Evolutionary conservation across 2,797 vertebrate species (phyloP), one percentile per base, ranked within the genome.

Genomic region (Myotis planiceps): DNA sequence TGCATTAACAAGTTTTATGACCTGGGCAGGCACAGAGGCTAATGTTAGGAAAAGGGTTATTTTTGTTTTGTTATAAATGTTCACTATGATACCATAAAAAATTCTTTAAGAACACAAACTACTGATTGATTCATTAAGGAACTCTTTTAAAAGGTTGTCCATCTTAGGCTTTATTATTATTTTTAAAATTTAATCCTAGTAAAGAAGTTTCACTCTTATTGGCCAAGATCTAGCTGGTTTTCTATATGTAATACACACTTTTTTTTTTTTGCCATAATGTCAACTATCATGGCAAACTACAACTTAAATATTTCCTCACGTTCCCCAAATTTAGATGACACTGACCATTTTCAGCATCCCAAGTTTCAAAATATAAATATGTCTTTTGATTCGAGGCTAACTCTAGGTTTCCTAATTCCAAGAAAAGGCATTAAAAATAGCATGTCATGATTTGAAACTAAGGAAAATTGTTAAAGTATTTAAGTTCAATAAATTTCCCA

Each of bases 1-100:
- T 95, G 90, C 98, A 98, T 98, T 98, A 98, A 98, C 98, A 98
- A 98, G 98, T 98, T 98, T 98, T 98, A 98, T 94, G 93, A 98
- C 98, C 98, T 98, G 97, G 6, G 9, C 86, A 96, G 95, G 92
- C 90, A 96, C 88, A 98, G 92, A 97, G 96, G 90, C 96, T 97
- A 98, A 98, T 89, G 96, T 96, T 98, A 98, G 98, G 98, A 99
- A 98, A 98, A 96, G 85, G 96, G 96, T 98, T 98, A 98, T 98
- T 98, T 97, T 98, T 98, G 97, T 96, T 94, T 95, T 98, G 93
- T 97, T 98, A 74, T 97, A 98, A 98, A 97, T 92, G 94, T 94
- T 96, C 97, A 97, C 92, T 96, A 97, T 96, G 95, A 96, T 66
- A 91, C 85, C 95, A 96, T 84, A 95, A 97, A 95, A 94, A 98